A percentile compares a stretch with the other conserved stretches of the same genome.
phyloP scores from a whole-genome alignment of 1,140 invertebrate species.

The Oreohelix idahoensis region DNA sequence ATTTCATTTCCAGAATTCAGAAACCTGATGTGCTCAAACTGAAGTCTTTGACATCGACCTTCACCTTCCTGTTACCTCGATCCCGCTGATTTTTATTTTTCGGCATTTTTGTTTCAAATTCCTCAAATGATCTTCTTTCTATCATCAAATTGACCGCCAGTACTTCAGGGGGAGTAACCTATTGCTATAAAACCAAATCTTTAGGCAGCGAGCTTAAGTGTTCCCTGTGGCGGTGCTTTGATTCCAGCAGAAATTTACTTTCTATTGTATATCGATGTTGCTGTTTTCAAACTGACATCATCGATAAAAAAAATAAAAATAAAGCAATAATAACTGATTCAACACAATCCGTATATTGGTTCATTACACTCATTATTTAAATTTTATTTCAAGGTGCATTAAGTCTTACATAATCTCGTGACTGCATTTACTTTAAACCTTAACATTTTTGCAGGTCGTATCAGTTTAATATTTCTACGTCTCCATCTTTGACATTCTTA shows the following conservation, averaged over 20 bases:
- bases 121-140: neutral
- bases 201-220: neutral
- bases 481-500: too few species aligned
- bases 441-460: too few species aligned
- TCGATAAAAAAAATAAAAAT: too few species aligned
- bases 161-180: neutral
- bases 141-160: neutral
- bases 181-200: neutral
- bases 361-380: too few species aligned
- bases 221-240: neutral
- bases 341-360: too few species aligned
- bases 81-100: constrained; percentile 45
- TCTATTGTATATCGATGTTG: neutral
- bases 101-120: constrained; percentile 33
- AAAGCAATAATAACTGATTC: too few species aligned
- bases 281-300: too few species aligned
- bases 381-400: too few species aligned
- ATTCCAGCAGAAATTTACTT: neutral
- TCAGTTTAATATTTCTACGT: too few species aligned
- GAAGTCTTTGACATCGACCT: constrained; percentile 43
- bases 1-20: constrained; percentile 66
- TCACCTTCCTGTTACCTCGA: constrained; percentile 37
- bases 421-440: too few species aligned
- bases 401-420: too few species aligned
- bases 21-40: constrained; percentile 67